Evolutionary conservation across 2,888 invertebrate genomes (phyloP), one percentile per base, ranked within the genome.

Genomic region (Sclerodermus sp.): DNA sequence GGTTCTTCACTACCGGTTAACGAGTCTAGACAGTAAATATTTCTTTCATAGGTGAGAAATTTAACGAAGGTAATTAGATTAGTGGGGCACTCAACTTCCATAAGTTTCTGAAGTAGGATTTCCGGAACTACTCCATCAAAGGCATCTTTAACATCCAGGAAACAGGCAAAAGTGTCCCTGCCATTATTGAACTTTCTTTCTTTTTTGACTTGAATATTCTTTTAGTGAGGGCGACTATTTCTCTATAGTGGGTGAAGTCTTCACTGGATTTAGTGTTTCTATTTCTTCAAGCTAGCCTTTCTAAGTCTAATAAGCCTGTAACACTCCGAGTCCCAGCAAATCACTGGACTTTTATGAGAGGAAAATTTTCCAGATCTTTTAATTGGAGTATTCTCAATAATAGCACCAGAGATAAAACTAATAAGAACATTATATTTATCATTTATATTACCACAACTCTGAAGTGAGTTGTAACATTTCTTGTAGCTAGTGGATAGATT

Each of bases 281-380:
- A 44, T 17, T 44, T 44, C 15, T 44, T 34, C 13, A 44, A 17
- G 2, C 31, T 32, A 14, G 44, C 36, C 14, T 34, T 44, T 34
- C 44, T 13, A 12, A 14, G 13, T n/a, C 31, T 14, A 12, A 36
- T n/a, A 12, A 16, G 16, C 1, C 10, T 16, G 15, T 12, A 6
- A 15, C 44, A 44, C 34, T 44, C 44, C 2, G 5, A 3, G 17
- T 44, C 44, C 44, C 44, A 44, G 34, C 44, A 44, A 17, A 34
- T 32, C 13, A 44, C 44, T 14, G 44, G 44, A 34, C 34, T 44
- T 14, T 29, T 34, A 10, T 18, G 17, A 15, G 16, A 1, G 1
- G 13, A 8, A 16, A 4, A 5, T 31, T 43, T 15, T 8, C n/a
- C 1, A 1, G n/a, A 30, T 16, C 17, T 18, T 34, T 1, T 29